Base-by-base conservation (phyloP, 2,888 invertebrate genomes). In the Dusona sp. region DNA sequence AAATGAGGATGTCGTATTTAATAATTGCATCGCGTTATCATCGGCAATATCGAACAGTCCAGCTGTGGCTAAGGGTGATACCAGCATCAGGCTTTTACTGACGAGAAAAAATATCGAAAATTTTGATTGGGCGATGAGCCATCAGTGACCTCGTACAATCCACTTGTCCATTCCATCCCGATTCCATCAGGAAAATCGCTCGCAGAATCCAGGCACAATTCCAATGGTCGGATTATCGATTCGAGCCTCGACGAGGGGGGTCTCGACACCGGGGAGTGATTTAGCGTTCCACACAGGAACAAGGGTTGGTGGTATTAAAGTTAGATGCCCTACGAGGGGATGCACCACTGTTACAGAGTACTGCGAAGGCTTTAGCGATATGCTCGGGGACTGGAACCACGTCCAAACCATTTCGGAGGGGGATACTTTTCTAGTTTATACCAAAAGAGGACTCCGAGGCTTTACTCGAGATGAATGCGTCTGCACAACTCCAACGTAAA, bases 241-340 rank as follows among this genome's bases (percentile, higher is more conserved):
- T 80, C 61, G 25, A 70, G 81, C 29, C 54, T 48, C 80, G 57
- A 45, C 67, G 79, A 38, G 64, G 81, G 42, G 74, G 74, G 70
- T 48, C 79, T 48, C 16, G 78, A 51, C 78, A 64, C 86, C 38
- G 68, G 86, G 83, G 86, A 84, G 86, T 86, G 86, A 86, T 86
- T 86, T 86, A 81, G 73, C 73, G 80, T 82, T 81, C 84, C 83
- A 36, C 73, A 61, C 64, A 79, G 68, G 77, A 38, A 48, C 74
- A 64, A 65, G 84, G 77, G 83, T 64, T 73, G 77, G 83, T 77
- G 81, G 86, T 80, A 88, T 88, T 87, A 88, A 87, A 87, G 88
- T 88, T 85, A 87, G 83, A 87, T 84, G 82, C 77, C 79, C 79
- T 68, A 36, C 57, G 75, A 48, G 67, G 86, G 86, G 72, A 51